Evolutionary conservation across 1,140 invertebrate genomes (phyloP), one percentile per base, ranked within the genome.

Genomic region (Drosophila suzukii): DNA sequence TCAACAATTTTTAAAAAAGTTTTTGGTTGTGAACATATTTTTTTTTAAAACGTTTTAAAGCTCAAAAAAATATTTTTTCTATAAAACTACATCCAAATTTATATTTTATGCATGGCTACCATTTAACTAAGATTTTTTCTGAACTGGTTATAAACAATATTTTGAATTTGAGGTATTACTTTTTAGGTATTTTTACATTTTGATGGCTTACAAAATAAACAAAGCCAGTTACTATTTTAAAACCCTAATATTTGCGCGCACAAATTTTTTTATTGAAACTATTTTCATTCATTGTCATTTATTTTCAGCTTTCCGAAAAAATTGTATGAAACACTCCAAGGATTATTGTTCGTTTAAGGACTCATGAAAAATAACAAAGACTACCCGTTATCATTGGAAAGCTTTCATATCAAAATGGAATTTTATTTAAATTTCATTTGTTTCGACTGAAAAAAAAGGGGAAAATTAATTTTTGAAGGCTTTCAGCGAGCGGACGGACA

Each of bases 391-490:
- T 20, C 34, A 56, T 30, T 4, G 12, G 6, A 58, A 32, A 15
- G 15, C 24, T 30, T 32, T 59, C 6, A 41, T 38, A 24, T 41
- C 12, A 44, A n/a, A 38, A 8, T 0, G 27, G 6, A 53, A 47
- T 15, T 47, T 72, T 3, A 53, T 51, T 43, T 59, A 38, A 59
- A 60, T 59, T 73, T 46, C 49, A 61, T 61, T 73, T 47, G 34
- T 61, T 36, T 46, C 47, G 46, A 54, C 41, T 73, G 32, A 50
- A 49, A 55, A 32, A 70, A 70, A 30, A 20, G 12, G 30, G 15
- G 1, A 53, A 53, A 73, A 73, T 60, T 53, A 51, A 47, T 73
- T 73, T 72, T 41, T 36, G 38, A 50, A 36, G 15, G 55, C 63
- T 46, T 68, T 67, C 34, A 32, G 50, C 34, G 43, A n/a, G 13